Evolutionary conservation across 2,888 invertebrate species (phyloP), one percentile per base, ranked within the genome.

Genomic region (Allolobophora icterica): DNA sequence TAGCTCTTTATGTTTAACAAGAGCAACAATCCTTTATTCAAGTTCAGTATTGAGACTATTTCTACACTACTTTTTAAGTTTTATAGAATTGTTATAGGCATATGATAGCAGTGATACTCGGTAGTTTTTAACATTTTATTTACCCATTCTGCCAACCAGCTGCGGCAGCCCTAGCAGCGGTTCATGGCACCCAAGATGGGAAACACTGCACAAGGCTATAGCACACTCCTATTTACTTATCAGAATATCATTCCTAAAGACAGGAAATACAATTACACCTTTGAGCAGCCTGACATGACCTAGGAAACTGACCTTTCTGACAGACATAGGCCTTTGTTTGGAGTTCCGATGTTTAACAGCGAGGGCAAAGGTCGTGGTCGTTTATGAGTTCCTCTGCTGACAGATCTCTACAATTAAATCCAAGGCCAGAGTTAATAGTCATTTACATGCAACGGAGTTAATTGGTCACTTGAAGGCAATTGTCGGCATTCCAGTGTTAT

Each of bases 291-390:
- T n/a, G 30, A 71, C 11, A 33, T 87, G 34, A 87, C 87, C 87
- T 34, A 19, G 24, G 87, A 35, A 87, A 87, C 34, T 87, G 87
- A 87, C 87, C 38, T 87, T 35, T 87, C 87, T 21, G 87, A 34
- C 5, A 35, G 35, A 35, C 34, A 35, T 87, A 24, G 35, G 38
- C 87, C 87, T 87, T 87, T 87, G 87, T 87, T 87, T 34, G 34
- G 87, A 34, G 30, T 34, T 4, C 35, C 87, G 24, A 87, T 87
- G 34, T 21, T 87, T 24, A 87, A 35, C 87, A 87, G 34, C 24
- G 87, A 87, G 24, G 87, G 87, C 87, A 87, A 87, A 21, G 87
- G 35, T 34, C 35, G 87, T 17, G 34, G 87, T 35, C 38, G 34
- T 34, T 38, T 87, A 87, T 38, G 34, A 35, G 87, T 87, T 11